phyloP scores from a whole-genome alignment of 2,797 vertebrate species.

The Craterocephalus amniculus region DNA sequence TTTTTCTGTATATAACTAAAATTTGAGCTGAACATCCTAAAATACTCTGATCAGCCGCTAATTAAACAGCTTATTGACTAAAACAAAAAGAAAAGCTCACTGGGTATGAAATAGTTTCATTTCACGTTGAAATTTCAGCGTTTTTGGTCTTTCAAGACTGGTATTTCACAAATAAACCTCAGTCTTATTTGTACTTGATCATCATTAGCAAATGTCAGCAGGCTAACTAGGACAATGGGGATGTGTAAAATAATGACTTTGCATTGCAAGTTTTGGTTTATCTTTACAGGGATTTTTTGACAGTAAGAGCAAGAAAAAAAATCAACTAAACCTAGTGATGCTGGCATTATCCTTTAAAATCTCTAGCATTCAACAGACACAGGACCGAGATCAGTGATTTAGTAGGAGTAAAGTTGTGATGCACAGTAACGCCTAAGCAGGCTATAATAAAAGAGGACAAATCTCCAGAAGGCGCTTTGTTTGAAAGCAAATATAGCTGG shows the following conservation, averaged over 20 bases:
- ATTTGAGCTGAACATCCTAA: too few species aligned
- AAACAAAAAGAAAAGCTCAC: neutral
- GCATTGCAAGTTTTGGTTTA: constrained; percentile 26
- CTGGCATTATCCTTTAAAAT: constrained; percentile 23
- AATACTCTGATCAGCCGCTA: too few species aligned
- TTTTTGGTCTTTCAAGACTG: neutral
- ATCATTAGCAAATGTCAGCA: neutral
- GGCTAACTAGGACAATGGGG: neutral
- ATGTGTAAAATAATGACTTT: neutral
- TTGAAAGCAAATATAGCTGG: constrained; percentile 49
- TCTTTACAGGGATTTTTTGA: constrained; percentile 44
- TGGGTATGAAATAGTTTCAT: neutral
- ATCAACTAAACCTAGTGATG: neutral
- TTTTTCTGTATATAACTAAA: too few species aligned
- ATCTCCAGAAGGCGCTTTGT: constrained; percentile 41
- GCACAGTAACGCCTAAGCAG: constrained; percentile 37
- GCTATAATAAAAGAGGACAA: constrained; percentile 36
- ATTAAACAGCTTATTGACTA: too few species aligned
- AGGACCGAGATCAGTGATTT: constrained; percentile 19
- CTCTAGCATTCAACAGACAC: constrained; percentile 14
- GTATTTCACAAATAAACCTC: neutral
- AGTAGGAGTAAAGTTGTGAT: constrained; percentile 28
- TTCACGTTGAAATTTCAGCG: neutral
- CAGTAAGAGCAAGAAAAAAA: neutral
- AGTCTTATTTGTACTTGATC: neutral